These are phyloP conservation scores for Anhinga anhinga DNA, from an alignment of 2,113 vertebrate genomes.

Conservation along the genomic window DNA sequence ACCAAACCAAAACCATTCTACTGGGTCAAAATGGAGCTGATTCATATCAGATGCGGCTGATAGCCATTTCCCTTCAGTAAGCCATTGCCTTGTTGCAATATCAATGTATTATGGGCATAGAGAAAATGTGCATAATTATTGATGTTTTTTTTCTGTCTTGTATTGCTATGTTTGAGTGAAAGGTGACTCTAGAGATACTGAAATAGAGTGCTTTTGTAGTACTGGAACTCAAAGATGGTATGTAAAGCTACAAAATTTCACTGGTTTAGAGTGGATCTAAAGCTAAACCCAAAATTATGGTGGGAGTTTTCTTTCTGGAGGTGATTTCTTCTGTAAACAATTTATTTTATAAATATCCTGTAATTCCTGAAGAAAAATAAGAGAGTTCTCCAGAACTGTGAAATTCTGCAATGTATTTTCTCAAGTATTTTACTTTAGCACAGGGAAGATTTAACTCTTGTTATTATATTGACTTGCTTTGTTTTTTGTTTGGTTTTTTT, in stretches of 20 bases:
- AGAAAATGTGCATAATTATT: background rate
- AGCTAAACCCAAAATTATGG: background rate
- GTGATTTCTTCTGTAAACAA: background rate
- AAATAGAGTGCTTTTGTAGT: background rate
- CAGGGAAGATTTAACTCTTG: background rate
- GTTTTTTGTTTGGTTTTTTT: background rate
- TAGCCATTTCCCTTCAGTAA: background rate
- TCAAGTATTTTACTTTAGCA: background rate
- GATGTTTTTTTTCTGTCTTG: background rate
- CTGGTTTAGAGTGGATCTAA: background rate
- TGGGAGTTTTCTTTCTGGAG: background rate
- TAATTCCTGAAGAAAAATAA: background rate
- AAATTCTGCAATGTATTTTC: background rate
- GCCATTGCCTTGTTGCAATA: background rate
- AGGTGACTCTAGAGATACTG: background rate
- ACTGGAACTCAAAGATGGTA: background rate
- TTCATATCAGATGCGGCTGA: background rate
- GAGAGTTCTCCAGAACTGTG: background rate
- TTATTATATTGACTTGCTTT: background rate
- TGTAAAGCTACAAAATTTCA: background rate
- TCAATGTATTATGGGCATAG: background rate
- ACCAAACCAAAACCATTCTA: background rate
- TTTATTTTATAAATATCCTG: background rate
- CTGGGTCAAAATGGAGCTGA: background rate
- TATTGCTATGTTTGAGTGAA: background rate